Evolutionary conservation across 2,113 vertebrate species (phyloP), one percentile per base, ranked within the genome.

Genomic region (Trichechus manatus): DNA sequence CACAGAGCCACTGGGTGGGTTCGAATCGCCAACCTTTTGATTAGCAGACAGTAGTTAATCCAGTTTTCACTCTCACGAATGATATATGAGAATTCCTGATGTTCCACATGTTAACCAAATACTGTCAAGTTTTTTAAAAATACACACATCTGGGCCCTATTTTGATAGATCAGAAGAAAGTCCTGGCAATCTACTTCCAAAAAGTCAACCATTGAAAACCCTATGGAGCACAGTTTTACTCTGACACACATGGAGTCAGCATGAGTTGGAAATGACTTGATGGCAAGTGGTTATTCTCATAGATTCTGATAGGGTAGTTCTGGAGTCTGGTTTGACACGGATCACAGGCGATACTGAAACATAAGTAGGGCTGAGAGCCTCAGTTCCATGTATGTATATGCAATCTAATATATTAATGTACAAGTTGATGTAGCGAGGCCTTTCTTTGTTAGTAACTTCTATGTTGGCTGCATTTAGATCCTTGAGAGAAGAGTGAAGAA

Each of bases 11-110:
- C 27, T 68, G 64, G 11, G 29, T 4, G 10, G 64, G 64, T 68
- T 33, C 3, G 9, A 33, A 39, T 39, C 72, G 23, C 14, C 72
- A 39, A 39, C 20, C 72, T 74, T 74, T 39, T 4, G 8, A 74
- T 74, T 20, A 39, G 22, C 36, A 39, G 20, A 20, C 1, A 91
- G 29, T 66, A 83, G 74, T 27, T 47, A 23, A 83, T 61, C 68
- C 75, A 86, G 79, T 84, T 93, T 83, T 96, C 85, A 84, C 11
- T 64, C 33, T 93, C 22, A 87, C 93, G 47, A 89, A 15, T 44
- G 29, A 74, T 70, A 89, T 13, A 25, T 36, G 29, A 87, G 17
- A 86, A 82, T 93, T 89, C 91, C 50, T 96, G 61, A 88, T 72
- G 42, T 66, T 39, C 4, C 27, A 74, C 1, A 59, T 59, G 89